These are phyloP conservation scores for Schizotus pectinicornis DNA, from an alignment of 2,888 invertebrate genomes.

Conservation along the genomic window DNA sequence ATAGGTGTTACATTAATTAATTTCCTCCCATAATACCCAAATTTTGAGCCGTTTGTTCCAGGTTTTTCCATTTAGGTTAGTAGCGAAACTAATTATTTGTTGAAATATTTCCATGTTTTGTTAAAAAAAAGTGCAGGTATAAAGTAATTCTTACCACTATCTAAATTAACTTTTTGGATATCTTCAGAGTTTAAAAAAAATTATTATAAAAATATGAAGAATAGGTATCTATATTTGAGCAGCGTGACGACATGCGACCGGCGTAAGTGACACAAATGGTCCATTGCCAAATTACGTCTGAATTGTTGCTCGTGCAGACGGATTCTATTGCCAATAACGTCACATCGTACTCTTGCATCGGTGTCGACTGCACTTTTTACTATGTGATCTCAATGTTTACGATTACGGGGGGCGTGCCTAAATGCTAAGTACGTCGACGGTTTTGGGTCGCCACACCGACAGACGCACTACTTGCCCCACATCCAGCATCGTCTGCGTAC, in stretches of 20 bases:
- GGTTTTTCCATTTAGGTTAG: too few relatives aligned
- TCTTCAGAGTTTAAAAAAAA: too few relatives aligned
- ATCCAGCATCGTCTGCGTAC: not conserved
- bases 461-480: constrained; percentile 4
- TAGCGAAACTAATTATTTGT: too few relatives aligned
- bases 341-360: not conserved
- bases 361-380: not conserved
- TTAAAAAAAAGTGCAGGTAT: too few relatives aligned
- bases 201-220: too few relatives aligned
- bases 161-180: too few relatives aligned
- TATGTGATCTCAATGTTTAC: not conserved
- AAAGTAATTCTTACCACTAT: too few relatives aligned
- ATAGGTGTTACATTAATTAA: too few relatives aligned
- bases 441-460: constrained; percentile 1
- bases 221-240: too few relatives aligned
- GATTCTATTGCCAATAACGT: constrained; percentile 11
- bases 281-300: constrained; percentile 11
- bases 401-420: not conserved
- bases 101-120: too few relatives aligned
- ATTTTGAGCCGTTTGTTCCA: too few relatives aligned
- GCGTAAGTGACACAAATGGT: constrained; percentile 5
- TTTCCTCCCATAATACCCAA: too few relatives aligned
- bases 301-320: constrained; percentile 2
- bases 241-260: not conserved
- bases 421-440: not conserved